Evolutionary conservation across 2,113 vertebrate species (phyloP).

Genomic region (Lampris incognitus): DNA sequence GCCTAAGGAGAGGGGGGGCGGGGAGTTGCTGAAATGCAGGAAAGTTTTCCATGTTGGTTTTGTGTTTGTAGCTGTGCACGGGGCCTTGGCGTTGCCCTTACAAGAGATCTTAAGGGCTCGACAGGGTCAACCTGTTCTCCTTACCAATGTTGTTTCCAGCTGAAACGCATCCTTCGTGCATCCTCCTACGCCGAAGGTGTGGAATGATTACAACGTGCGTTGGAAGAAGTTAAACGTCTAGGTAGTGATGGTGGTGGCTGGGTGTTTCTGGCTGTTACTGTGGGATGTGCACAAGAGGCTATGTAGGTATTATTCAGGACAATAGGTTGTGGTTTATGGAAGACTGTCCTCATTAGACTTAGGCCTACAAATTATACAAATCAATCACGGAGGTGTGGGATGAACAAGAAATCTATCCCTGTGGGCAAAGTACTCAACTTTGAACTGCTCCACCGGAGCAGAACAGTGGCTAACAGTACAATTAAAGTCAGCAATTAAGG

Average conservation of each 20-base stretch:
- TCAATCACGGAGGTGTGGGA: too few relatives aligned
- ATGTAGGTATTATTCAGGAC: too few relatives aligned
- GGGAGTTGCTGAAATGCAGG: not conserved
- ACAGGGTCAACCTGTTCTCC: constrained; percentile 24
- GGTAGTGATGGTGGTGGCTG: not conserved
- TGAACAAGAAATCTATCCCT: too few relatives aligned
- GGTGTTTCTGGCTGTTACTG: not conserved
- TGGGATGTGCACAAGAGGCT: not conserved
- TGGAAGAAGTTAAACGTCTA: not conserved
- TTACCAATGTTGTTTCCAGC: constrained; percentile 23
- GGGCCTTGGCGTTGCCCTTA: constrained; percentile 11
- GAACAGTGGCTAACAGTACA: too few relatives aligned
- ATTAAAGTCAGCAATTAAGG: too few relatives aligned
- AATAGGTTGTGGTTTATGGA: too few relatives aligned
- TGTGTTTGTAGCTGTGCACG: constrained; percentile 6
- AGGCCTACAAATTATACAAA: too few relatives aligned
- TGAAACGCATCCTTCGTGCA: constrained; percentile 5
- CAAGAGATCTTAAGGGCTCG: constrained; percentile 3
- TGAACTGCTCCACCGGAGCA: too few relatives aligned
- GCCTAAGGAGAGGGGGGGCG: constrained; percentile 56
- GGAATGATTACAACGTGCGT: constrained; percentile 14
- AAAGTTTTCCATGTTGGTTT: not conserved
- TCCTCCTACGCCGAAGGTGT: not conserved
- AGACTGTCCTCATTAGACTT: too few relatives aligned
- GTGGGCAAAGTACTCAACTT: too few relatives aligned